A percentile compares a stretch with the other conserved stretches of the same genome.
Conservation (phyloP, 2,888 invertebrate genomes). For the Pelosia muscerda region DNA sequence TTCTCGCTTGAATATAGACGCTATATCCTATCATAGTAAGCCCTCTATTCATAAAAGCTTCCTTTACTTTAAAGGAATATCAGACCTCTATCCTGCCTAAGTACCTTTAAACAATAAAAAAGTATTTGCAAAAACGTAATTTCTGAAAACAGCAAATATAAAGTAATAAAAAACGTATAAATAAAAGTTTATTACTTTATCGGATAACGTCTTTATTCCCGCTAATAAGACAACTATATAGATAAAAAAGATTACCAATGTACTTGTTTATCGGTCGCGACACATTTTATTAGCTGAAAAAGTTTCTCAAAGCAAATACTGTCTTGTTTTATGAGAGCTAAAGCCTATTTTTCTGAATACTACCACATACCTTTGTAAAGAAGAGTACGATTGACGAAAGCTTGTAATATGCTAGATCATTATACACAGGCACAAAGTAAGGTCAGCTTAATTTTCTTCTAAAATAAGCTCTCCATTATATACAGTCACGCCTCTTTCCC, state of each 20-base stretch:
- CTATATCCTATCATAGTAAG: too few species aligned
- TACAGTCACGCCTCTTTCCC: too few species aligned
- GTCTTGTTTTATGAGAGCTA: background rate
- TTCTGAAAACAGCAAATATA: background rate
- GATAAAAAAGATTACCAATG: constrained; percentile 32
- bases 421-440: background rate
- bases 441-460: background rate
- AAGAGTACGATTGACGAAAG: too few species aligned
- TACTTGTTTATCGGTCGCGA: constrained; percentile 31
- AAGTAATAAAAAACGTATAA: background rate
- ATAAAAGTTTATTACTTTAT: constrained; percentile 29
- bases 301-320: background rate
- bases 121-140: background rate
- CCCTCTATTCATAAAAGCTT: too few species aligned
- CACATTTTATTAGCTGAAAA: constrained; percentile 23
- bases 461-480: background rate
- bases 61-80: background rate
- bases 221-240: constrained; percentile 30
- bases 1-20: too few species aligned
- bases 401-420: background rate
- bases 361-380: too few species aligned
- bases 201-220: constrained; percentile 21
- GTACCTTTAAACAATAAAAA: background rate
- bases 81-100: background rate
- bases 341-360: background rate